phyloP scores from a whole-genome alignment of 2,797 vertebrate species.

The Botia almorhae region DNA sequence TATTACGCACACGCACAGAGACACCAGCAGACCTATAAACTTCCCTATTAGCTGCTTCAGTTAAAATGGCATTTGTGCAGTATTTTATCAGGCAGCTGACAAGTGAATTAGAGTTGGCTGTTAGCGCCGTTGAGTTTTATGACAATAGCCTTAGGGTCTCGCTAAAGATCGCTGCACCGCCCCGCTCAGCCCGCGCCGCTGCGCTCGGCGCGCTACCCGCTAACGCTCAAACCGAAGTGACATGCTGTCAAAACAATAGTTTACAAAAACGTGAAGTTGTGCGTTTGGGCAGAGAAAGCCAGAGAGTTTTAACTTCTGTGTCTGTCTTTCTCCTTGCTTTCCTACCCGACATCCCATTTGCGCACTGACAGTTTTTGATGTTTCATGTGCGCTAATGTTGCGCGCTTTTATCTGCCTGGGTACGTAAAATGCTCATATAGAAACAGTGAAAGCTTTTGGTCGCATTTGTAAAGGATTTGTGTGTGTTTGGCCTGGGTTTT shows the following conservation, averaged over 20 bases:
- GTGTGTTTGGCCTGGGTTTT: constrained; percentile 17
- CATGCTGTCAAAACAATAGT: constrained; percentile 95
- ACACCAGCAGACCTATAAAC: constrained; percentile 59
- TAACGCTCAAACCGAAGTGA: constrained; percentile 94
- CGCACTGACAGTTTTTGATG: constrained; percentile 78
- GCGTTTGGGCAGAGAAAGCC: constrained; percentile 78
- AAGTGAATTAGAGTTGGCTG: constrained; percentile 83
- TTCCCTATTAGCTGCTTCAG: constrained; percentile 87
- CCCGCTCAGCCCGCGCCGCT: constrained; percentile 75
- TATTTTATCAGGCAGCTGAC: constrained; percentile 87
- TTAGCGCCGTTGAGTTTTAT: constrained; percentile 92
- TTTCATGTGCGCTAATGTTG: constrained; percentile 68
- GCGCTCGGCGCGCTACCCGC: constrained; percentile 73
- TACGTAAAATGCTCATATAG: constrained; percentile 28
- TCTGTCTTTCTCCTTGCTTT: constrained; percentile 63
- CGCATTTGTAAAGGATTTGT: constrained; percentile 30
- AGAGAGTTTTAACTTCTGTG: constrained; percentile 56
- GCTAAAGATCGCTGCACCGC: constrained; percentile 93
- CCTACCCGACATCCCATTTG: constrained; percentile 64
- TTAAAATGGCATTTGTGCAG: constrained; percentile 82
- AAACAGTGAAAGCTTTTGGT: constrained; percentile 25
- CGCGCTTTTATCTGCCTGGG: constrained; percentile 25
- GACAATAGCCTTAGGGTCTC: constrained; percentile 99
- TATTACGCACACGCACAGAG: constrained; percentile 34
- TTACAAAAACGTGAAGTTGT: constrained; percentile 85